Evolutionary conservation across 2,797 vertebrate species (phyloP).

Genomic region (Heterohyrax brucei): DNA sequence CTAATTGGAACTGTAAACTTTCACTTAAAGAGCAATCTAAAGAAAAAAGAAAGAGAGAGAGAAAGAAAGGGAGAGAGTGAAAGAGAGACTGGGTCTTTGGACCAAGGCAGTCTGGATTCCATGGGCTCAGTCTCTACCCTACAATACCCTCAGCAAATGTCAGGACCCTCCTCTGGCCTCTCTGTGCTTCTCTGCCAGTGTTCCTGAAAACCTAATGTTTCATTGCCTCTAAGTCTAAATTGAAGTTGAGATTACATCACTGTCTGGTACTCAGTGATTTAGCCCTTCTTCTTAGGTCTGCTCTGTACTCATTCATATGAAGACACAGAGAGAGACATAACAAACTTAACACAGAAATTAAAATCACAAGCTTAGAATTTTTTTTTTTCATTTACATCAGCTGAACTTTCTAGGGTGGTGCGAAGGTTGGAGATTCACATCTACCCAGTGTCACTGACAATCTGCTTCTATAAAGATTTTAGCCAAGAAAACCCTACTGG

Average conservation of each 20-base stretch:
- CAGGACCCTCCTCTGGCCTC: not conserved
- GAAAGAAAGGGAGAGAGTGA: too few relatives aligned
- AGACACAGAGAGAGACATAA: not conserved
- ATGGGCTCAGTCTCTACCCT: not conserved
- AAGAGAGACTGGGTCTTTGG: not conserved
- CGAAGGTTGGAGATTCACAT: too few relatives aligned
- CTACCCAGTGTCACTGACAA: too few relatives aligned
- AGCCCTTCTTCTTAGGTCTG: not conserved
- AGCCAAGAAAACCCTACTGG: too few relatives aligned
- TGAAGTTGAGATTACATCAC: not conserved
- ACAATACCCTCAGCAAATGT: not conserved
- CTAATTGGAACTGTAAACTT: too few relatives aligned
- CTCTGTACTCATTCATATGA: not conserved
- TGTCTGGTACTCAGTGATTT: not conserved
- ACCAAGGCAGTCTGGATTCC: not conserved
- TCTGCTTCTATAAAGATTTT: too few relatives aligned
- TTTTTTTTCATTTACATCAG: too few relatives aligned
- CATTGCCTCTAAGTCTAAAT: not conserved
- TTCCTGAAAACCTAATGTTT: not conserved
- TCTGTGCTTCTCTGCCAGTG: not conserved
- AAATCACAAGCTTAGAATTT: not conserved
- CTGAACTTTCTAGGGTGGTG: too few relatives aligned
- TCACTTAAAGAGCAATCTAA: too few relatives aligned
- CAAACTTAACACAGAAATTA: constrained; percentile 5
- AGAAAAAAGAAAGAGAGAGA: too few relatives aligned